These are phyloP conservation scores for Ichneumon xanthorius DNA, from an alignment of 2,888 invertebrate genomes.

Conservation along the genomic window DNA sequence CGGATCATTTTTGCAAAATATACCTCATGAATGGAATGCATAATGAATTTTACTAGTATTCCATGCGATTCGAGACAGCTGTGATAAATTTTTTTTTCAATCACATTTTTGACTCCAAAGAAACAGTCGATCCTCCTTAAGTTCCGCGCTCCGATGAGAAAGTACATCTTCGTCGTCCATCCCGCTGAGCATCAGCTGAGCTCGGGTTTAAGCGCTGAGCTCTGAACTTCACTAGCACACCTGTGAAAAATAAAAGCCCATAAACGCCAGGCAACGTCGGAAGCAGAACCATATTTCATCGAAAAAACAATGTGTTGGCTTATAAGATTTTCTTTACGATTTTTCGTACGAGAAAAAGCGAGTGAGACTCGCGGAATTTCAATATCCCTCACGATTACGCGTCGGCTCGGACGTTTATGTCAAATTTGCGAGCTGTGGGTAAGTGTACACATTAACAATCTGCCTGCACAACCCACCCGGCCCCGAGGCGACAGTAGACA, in stretches of 20 bases:
- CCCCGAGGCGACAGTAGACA: neutral
- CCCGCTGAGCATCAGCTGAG: neutral
- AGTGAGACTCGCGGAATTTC: neutral
- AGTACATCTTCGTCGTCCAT: neutral
- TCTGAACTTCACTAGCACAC: neutral
- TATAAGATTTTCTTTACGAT: slow-evolving; percentile 15
- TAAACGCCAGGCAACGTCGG: neutral
- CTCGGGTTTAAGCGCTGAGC: too few relatives aligned
- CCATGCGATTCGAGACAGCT: too few relatives aligned
- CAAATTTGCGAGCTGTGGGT: neutral
- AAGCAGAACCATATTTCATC: neutral
- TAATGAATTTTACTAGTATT: too few relatives aligned
- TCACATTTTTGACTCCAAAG: too few relatives aligned
- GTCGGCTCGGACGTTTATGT: slow-evolving; percentile 2
- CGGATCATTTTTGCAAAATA: too few relatives aligned
- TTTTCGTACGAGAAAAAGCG: neutral
- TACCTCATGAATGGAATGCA: too few relatives aligned
- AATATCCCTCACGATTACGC: slow-evolving; percentile 11
- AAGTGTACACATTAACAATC: neutral
- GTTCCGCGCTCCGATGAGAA: neutral
- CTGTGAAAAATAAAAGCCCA: neutral
- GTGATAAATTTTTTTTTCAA: too few relatives aligned
- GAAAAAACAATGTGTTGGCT: neutral
- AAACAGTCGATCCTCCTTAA: too few relatives aligned
- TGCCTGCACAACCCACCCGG: neutral